Evolutionary conservation across 2,797 vertebrate genomes (phyloP), one percentile per base, ranked within the genome.

Genomic region (Rhinogobio ventralis): DNA sequence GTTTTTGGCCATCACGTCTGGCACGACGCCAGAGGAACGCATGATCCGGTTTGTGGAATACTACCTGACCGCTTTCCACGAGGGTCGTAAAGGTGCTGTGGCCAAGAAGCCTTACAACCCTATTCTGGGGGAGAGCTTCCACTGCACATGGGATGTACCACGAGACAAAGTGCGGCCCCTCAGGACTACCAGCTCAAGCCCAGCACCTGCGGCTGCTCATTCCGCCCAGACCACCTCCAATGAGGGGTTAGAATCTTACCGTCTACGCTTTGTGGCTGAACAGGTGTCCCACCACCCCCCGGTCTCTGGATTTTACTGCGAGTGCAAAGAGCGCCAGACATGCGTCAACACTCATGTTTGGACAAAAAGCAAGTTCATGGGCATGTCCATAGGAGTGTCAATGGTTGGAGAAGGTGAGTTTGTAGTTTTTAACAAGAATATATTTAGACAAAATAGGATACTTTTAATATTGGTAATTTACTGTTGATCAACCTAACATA

Each of bases 341-440:
- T 97, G 96, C 3, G 92, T 96, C 83, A 97, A 96, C 80, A 93
- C 96, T 76, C 96, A 97, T 0, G 93, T 97, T 11, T 97, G 96
- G 96, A 97, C 97, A 92, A 97, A 96, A 89, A 97, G 96, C 96
- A 97, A 97, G 93, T 97, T 97, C 90, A 94, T 97, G 96, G 97
- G 97, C 90, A 97, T 97, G 97, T 97, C 96, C 23, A 93, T 97
- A 89, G 96, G 97, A 80, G 96, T 97, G 89, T 96, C 96, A 30
- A 97, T 97, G 96, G 94, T 96, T 3, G 96, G 97, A 85, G 97
- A 97, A 96, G 97, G 97, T 97, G 94, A 86, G 90, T 78, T 64
- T 45, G 19, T 62, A 62, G 13, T 62, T 28, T 7, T 7, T 28
- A n/a, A 11, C n/a, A 57, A n/a, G 0, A 20, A 53, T 23, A 3